A percentile compares a stretch with the other conserved stretches of the same genome.
Conservation (phyloP, 2,888 invertebrate species). For the Cremastinae sp. region DNA sequence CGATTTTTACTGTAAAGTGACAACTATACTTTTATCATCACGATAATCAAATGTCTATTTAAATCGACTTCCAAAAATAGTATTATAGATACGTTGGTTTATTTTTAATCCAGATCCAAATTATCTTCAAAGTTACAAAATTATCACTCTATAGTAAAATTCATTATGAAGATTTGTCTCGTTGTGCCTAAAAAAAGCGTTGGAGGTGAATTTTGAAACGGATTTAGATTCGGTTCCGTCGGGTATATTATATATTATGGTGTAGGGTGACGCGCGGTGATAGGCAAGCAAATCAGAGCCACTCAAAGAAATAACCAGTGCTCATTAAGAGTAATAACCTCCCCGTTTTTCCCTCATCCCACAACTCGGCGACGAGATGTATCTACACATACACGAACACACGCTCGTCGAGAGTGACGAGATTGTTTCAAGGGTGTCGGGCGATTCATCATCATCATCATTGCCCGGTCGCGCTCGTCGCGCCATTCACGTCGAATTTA, state of each 20-base stretch:
- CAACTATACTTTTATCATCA: too few relatives aligned
- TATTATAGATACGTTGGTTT: too few relatives aligned
- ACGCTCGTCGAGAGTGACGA: slow-evolving; percentile 61
- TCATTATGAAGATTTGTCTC: too few relatives aligned
- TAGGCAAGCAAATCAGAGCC: slow-evolving; percentile 75
- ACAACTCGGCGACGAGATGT: slow-evolving; percentile 28
- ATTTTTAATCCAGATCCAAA: too few relatives aligned
- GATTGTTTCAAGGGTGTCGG: slow-evolving; percentile 78
- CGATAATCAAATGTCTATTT: too few relatives aligned
- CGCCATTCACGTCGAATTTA: not conserved
- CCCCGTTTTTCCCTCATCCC: slow-evolving; percentile 57
- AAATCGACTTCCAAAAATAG: too few relatives aligned
- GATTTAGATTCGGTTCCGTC: slow-evolving; percentile 8
- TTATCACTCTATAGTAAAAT: too few relatives aligned
- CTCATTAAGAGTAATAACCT: slow-evolving; percentile 79
- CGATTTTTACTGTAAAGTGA: too few relatives aligned
- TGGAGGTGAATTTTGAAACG: not conserved
- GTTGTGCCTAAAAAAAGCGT: not conserved
- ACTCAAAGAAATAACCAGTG: slow-evolving; percentile 79
- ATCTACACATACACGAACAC: too few relatives aligned
- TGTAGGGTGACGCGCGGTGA: slow-evolving; percentile 59
- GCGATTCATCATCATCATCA: slow-evolving; percentile 67
- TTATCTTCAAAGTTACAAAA: too few relatives aligned
- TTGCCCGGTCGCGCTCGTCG: not conserved
- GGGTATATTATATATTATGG: slow-evolving; percentile 56